phyloP scores from a whole-genome alignment of 2,888 invertebrate species.

The Nephrocerus scutellatus region DNA sequence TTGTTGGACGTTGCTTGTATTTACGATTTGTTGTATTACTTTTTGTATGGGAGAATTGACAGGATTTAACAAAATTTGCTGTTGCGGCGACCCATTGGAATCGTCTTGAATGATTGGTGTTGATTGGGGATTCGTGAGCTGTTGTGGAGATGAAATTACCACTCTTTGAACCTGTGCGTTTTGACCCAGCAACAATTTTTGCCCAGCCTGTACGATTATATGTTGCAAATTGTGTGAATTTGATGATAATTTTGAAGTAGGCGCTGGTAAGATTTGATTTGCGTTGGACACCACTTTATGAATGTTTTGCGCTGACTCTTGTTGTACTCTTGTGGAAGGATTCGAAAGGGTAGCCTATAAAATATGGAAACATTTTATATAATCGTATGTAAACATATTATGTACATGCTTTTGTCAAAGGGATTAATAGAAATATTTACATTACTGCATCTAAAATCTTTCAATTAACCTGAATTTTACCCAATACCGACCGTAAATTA shows the following conservation, averaged over 20 bases:
- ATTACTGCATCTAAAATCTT: no score
- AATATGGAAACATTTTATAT: no score
- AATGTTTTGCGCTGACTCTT: no score
- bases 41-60: slow-evolving; percentile 36
- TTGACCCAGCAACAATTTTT: slow-evolving; percentile 43
- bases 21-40: slow-evolving; percentile 46
- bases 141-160: slow-evolving; percentile 37
- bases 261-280: slow-evolving; percentile 8
- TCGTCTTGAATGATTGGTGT: no score
- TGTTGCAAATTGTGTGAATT: slow-evolving; percentile 39
- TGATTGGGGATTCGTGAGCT: slow-evolving; percentile 10
- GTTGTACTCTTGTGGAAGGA: no score
- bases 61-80: slow-evolving; percentile 30
- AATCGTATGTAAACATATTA: no score
- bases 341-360: no score
- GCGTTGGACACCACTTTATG: no score
- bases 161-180: slow-evolving; percentile 46
- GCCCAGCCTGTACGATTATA: slow-evolving; percentile 41
- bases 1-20: slow-evolving; percentile 45
- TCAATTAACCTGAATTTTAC: no score
- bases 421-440: no score
- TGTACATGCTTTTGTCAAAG: no score
- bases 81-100: slow-evolving; percentile 25
- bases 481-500: no score
- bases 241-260: slow-evolving; percentile 21